These are phyloP conservation scores for Saccopteryx bilineata DNA, from an alignment of 2,113 vertebrate species.

Conservation along the genomic window DNA sequence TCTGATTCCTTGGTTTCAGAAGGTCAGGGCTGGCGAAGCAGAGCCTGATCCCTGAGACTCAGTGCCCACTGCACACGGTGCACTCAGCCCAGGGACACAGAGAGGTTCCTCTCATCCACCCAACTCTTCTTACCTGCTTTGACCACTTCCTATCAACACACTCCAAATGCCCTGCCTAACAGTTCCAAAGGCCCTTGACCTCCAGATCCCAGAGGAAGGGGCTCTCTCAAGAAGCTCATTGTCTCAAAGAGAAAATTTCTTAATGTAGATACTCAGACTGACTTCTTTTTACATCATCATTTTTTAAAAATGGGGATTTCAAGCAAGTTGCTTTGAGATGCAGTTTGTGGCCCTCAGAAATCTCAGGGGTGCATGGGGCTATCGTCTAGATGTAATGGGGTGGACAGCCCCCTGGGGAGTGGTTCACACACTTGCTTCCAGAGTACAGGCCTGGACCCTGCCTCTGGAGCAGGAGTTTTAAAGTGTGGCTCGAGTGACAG, in stretches of 20 bases:
- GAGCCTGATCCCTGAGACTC: background rate
- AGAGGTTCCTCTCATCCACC: background rate
- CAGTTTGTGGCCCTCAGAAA: background rate
- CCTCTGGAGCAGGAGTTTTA: background rate
- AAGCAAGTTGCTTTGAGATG: slow-evolving; percentile 8
- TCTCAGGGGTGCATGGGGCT: background rate
- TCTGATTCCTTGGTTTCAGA: background rate
- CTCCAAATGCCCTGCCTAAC: background rate
- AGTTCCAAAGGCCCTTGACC: background rate
- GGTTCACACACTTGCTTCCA: background rate
- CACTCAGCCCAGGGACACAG: background rate
- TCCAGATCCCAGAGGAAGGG: background rate
- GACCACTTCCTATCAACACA: background rate
- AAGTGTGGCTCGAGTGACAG: slow-evolving; percentile 59
- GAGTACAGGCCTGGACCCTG: background rate
- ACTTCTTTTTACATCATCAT: background rate
- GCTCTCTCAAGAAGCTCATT: background rate
- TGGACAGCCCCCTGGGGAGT: background rate
- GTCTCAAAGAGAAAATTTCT: background rate
- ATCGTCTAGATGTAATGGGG: background rate
- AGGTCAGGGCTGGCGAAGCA: background rate
- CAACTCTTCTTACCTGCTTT: background rate
- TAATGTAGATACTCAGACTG: background rate
- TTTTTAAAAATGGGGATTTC: background rate
- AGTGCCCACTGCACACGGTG: background rate